These are phyloP conservation scores for Magallana angulata DNA, from an alignment of 1,140 invertebrate genomes.

Conservation along the genomic window DNA sequence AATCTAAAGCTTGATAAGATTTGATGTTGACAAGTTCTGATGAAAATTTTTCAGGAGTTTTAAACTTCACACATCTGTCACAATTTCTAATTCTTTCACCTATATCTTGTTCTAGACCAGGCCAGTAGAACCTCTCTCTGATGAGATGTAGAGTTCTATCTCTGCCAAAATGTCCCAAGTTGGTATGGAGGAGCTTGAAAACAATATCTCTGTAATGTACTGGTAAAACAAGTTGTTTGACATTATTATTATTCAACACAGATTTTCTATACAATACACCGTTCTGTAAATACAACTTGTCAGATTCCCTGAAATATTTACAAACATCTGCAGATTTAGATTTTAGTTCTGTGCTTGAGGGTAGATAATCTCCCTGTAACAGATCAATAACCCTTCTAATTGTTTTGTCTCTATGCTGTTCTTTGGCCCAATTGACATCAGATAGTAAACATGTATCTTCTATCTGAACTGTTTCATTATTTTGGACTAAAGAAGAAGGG, in stretches of 20 bases:
- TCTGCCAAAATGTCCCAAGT: constrained; percentile 43
- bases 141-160: constrained; percentile 12
- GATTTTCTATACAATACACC: background rate
- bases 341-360: background rate
- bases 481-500: no score
- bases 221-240: constrained; percentile 42
- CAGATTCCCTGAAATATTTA: constrained; percentile 1
- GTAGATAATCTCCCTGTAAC: background rate
- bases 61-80: constrained; percentile 45
- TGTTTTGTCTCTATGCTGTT: background rate
- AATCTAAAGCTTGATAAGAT: constrained; percentile 39
- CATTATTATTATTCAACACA: background rate
- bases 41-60: constrained; percentile 10
- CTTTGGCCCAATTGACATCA: background rate
- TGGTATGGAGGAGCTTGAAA: no score
- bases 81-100: constrained; percentile 38
- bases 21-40: constrained; percentile 34
- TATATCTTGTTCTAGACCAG: constrained; percentile 19
- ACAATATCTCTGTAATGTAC: background rate
- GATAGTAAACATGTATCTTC: no score
- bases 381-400: background rate
- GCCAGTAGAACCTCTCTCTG: constrained; percentile 45
- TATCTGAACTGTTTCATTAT: no score
- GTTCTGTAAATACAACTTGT: background rate
- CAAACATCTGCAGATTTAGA: background rate